Evolutionary conservation across 2,797 vertebrate species (phyloP), one percentile per base, ranked within the genome.

Genomic region (Heliangelus exortis): DNA sequence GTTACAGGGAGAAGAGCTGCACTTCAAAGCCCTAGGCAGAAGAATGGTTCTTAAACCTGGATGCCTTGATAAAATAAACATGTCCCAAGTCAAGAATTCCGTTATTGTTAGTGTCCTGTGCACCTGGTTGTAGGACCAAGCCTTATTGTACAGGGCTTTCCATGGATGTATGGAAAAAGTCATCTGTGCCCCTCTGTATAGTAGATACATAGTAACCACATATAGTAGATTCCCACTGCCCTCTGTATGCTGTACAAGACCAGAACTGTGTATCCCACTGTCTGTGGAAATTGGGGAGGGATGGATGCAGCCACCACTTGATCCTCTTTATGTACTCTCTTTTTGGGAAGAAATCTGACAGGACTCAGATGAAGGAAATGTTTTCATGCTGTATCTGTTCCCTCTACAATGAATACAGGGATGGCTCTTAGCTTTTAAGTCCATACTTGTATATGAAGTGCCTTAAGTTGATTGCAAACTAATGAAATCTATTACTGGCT

Each of bases 401-500:
- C 39, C 71, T 92, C 39, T 73, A 16, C 3, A 54, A 75, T 57
- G 57, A 85, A 53, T 6, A 6, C 11, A 33, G 45, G 41, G 59
- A 7, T 81, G 74, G 63, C 62, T 81, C 15, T 94, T 93, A 77
- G 50, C 59, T 85, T 83, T 92, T 11, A 82, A 92, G 84, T 94
- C 79, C 29, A 54, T 68, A 2, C 39, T 83, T 85, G 62, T 81
- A 36, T 65, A 33, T 81, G 84, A 92, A 93, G 80, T 91, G 76
- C 29, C 15, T 91, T 80, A 75, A 67, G n/a, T 73, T 90, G 81
- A 51, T 90, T 83, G 89, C 82, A 92, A 72, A 66, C 33, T 84
- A 78, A 83, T 95, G 86, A 93, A 96, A 91, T 45, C 19, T 93
- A 61, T 92, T 95, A 75, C 71, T 76, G 62, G 43, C 43, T 57